Evolutionary conservation across 2,888 invertebrate genomes (phyloP), one percentile per base, ranked within the genome.

Genomic region (Villa cingulata): DNA sequence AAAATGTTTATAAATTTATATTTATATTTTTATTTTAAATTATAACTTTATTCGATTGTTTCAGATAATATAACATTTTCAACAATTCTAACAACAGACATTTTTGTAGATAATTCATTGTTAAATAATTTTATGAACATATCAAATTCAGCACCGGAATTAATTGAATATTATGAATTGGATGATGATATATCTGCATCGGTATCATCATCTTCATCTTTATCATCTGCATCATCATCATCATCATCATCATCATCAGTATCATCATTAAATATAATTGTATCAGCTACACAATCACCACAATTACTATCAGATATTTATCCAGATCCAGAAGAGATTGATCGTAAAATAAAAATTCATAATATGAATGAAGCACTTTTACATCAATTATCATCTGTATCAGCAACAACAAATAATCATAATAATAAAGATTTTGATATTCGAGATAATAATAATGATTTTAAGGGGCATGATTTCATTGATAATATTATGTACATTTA

Each of bases 401-500:
- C 48, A 14, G 29, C 20, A 19, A 27, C 27, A 27, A 4, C 16
- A 4, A n/a, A 23, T 32, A 7, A 42, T 42, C 36, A 38, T 23
- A 7, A 42, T 42, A 39, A 38, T 23, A 37, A 42, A 29, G 50
- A 50, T 23, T 39, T 34, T 12, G 50, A 47, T 36, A 16, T 37
- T n/a, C 41, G 48, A 19, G 49, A 49, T 43, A 46, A 44, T 37
- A n/a, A n/a, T n/a, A 17, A 41, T 14, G 81, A 81, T 60, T 66
- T 82, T 4, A 75, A 76, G 54, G 81, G 81, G 54, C 80, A 81
- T 57, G 80, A 81, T 56, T 76, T 80, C 37, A 83, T 83, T 45
- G 82, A 83, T 58, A 81, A 81, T 58, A 76, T 83, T 41, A 81
- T 81, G 62, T 83, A 82, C 59, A 72, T 82, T 37, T 82, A 83